Percentiles rank a stretch among this genome's conserved stretches.
These are phyloP conservation scores for Lates calcarifer DNA, from an alignment of 2,113 vertebrate genomes.

Conservation along the genomic window DNA sequence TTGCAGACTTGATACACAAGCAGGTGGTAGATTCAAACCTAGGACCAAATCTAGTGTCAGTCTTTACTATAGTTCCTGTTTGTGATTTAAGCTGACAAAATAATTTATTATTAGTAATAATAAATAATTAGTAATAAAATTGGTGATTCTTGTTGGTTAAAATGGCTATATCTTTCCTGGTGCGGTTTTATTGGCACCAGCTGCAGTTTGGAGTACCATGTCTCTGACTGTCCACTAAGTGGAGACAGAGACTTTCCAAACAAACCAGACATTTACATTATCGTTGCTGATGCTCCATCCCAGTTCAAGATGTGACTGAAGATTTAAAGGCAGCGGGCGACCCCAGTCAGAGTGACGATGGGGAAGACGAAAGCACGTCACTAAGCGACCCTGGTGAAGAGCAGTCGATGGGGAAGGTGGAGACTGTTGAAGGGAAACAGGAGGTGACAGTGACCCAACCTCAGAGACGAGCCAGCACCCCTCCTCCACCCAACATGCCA, in stretches of 20 bases:
- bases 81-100: background rate
- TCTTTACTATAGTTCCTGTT: background rate
- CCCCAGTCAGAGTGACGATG: constrained; percentile 67
- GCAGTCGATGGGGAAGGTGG: constrained; percentile 37
- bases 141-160: background rate
- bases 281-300: constrained; percentile 15
- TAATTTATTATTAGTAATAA: background rate
- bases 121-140: background rate
- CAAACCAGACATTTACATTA: background rate
- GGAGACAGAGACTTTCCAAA: constrained; percentile 68
- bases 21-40: too few relatives aligned
- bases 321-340: constrained; percentile 71
- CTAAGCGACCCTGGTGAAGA: constrained; percentile 52
- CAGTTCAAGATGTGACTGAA: constrained; percentile 78
- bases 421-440: constrained; percentile 55
- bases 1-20: too few relatives aligned
- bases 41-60: too few relatives aligned
- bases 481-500: constrained; percentile 74
- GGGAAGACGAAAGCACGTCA: constrained; percentile 60
- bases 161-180: background rate
- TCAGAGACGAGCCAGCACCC: constrained; percentile 75
- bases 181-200: background rate
- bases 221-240: constrained; percentile 65
- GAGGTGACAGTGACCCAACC: constrained; percentile 56
- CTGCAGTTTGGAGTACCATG: background rate